Base-by-base conservation (phyloP, 35 echinoderm and acorn worm genomes). In the Hemicentrotus pulcherrimus region DNA sequence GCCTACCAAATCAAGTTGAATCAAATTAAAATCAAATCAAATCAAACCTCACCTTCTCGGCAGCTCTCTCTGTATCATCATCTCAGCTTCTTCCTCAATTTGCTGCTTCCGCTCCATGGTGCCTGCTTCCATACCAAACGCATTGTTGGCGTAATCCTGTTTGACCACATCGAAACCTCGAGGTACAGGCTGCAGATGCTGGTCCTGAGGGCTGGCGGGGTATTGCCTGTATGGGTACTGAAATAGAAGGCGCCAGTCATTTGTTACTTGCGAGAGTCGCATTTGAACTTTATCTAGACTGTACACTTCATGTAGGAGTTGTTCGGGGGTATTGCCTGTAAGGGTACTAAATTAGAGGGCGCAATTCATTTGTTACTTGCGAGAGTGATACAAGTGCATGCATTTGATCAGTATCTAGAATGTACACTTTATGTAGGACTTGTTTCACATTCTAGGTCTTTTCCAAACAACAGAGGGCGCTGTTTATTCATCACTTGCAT, bases 11-110 rank as follows among this genome's bases (percentile, higher is more conserved):
- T 50, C 48, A 50, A 50, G 0, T 50, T 1, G 0, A 10, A 50
- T 50, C 1, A 50, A 50, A 50, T 50, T 18, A 24, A 61, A 11
- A 65, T 65, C 1, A 70, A 70, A 19, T 19, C 24, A 70, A 70
- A 24, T 24, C 2, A 33, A 33, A 90, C 13, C 88, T 0, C 32
- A 58, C 91, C 48, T 93, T 93, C 32, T 93, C 2, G 91, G 91
- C 19, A 93, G 91, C n/a, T 93, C 91, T 58, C 91, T 93, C 91
- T 93, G 46, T 28, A 93, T 58, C 91, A 93, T 93, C 91, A 93
- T 47, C 11, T 93, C 91, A 12, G 91, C 30, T 58, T 93, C 88
- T 78, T 78, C 88, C 48, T 93, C 91, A 31, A 48, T 47, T 47
- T 31, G 91, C 46, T 47, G 91, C 48, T 93, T 47, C 48, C 48